Percentiles rank a stretch among this genome's conserved stretches.
phyloP scores from a whole-genome alignment of 1,140 invertebrate genomes.

The Sitobion miscanthi region DNA sequence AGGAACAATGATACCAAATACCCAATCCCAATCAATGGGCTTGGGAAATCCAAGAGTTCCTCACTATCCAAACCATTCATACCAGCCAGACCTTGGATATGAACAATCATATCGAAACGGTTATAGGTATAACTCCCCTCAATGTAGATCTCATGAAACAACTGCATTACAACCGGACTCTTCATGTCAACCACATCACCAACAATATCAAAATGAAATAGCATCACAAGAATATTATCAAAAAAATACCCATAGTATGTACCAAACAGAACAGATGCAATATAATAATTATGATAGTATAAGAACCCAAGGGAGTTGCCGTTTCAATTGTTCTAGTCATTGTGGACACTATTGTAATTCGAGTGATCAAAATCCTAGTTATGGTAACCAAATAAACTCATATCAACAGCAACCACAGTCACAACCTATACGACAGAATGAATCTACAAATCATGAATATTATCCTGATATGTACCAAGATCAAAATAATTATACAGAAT shows the following conservation, averaged over 20 bases:
- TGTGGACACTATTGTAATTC: conserved; percentile 50
- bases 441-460: conserved; percentile 40
- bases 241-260: conserved; percentile 28
- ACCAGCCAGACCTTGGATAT: conserved; percentile 36
- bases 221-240: conserved; percentile 38
- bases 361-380: conserved; percentile 37
- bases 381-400: conserved; percentile 38
- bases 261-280: conserved; percentile 40
- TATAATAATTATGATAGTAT: conserved; percentile 48
- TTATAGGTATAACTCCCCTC: conserved; percentile 41
- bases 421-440: conserved; percentile 11
- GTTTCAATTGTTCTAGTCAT: conserved; percentile 56
- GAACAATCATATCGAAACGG: conserved; percentile 39
- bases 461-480: conserved; percentile 43
- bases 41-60: conserved; percentile 43
- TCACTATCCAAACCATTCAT: conserved; percentile 39
- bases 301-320: conserved; percentile 37
- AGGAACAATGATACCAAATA: conserved; percentile 52
- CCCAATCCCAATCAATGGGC: not conserved
- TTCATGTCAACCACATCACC: conserved; percentile 24
- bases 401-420: conserved; percentile 45
- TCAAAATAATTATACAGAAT: conserved; percentile 44
- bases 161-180: conserved; percentile 16
- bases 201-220: conserved; percentile 26
- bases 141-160: conserved; percentile 52